Base-by-base conservation (phyloP, 2,113 vertebrate genomes). In the Vulpes vulpes region DNA sequence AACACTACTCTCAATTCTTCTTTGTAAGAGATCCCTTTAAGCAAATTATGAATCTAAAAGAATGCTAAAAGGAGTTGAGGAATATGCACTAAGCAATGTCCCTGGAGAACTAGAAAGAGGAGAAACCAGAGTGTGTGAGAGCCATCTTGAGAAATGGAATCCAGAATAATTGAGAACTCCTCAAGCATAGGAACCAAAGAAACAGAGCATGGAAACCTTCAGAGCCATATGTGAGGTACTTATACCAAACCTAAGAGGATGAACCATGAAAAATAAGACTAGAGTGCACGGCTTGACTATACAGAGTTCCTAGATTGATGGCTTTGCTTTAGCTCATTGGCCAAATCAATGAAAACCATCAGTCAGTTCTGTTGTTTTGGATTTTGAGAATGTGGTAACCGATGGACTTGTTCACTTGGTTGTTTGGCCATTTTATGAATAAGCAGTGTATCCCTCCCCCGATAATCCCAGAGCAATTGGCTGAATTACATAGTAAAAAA, bases 301-400 rank as follows among this genome's bases (percentile, higher is more conserved):
- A 51, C 2, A 53, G 43, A 32, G 9, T 62, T 76, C 59, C 25
- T 30, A 43, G 64, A 84, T 16, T 12, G 43, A 88, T 73, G 84
- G 35, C 53, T 95, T 76, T 81, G 20, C 27, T 55, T 94, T 79
- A 76, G 74, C 17, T 89, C 14, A 16, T 71, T 88, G 62, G 23
- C 20, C 67, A 53, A 64, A 49, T 82, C 91, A 64, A 0, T 27
- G 32, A 96, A 96, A 91, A 79, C 19, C 74, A 79, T 67, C 15
- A 1, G 12, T 91, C 14, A 67, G 32, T 73, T 96, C 59, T 49
- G 57, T 49, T 80, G 64, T 74, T 96, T 85, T 81, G 12, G 27
- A 85, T 81, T 94, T 92, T 96, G 89, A 89, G 71, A 93, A 76
- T 55, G 55, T 74, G 65, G 81, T 74, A 57, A 89, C 1, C 65